These are phyloP conservation scores for Tauraco erythrolophus DNA, from an alignment of 2,113 vertebrate species.

Conservation along the genomic window DNA sequence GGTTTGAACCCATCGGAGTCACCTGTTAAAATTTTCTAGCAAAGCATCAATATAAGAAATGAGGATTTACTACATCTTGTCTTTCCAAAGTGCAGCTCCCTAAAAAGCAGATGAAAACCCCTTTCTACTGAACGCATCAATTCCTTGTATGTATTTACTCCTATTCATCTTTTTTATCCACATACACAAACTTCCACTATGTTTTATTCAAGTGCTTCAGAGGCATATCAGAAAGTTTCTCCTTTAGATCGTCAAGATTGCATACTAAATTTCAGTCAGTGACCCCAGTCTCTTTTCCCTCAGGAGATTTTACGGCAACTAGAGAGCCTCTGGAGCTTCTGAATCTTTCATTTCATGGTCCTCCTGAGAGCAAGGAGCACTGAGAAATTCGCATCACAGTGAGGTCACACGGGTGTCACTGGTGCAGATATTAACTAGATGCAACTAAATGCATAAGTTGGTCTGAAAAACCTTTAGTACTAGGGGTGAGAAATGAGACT, in stretches of 20 bases:
- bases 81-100: background rate
- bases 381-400: background rate
- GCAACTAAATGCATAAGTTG: background rate
- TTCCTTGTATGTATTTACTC: background rate
- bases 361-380: background rate
- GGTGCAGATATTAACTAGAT: background rate
- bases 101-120: background rate
- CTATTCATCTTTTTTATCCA: background rate
- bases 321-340: background rate
- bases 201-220: background rate
- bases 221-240: background rate
- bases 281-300: background rate
- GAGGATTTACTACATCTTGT: background rate
- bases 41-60: background rate
- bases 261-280: background rate
- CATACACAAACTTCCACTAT: background rate
- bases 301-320: background rate
- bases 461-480: background rate
- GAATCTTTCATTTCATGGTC: slow-evolving; percentile 5
- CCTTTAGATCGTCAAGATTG: background rate
- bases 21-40: background rate
- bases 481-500: background rate
- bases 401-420: rapidly evolving
- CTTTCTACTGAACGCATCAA: background rate
- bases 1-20: background rate